These are phyloP conservation scores for Archivesica marissinica DNA, from an alignment of 1,140 invertebrate genomes.

Conservation along the genomic window DNA sequence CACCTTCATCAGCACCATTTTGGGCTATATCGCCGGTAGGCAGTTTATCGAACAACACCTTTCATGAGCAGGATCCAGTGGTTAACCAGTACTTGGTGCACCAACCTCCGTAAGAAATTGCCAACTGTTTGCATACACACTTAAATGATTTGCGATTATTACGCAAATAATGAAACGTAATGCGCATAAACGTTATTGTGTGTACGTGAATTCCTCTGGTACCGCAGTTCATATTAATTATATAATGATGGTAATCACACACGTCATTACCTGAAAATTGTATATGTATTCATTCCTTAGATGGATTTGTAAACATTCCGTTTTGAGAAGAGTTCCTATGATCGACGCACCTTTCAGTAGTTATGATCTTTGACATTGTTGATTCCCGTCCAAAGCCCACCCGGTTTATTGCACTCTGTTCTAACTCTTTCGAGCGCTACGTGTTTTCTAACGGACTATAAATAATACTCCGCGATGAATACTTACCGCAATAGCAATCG, in stretches of 20 bases:
- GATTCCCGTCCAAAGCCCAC: slow-evolving; percentile 35
- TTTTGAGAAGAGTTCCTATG: not conserved
- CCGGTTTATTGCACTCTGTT: slow-evolving; percentile 2
- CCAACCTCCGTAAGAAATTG: too few species aligned
- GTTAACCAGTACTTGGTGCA: too few species aligned
- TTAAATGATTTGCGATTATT: too few species aligned
- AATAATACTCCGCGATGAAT: slow-evolving; percentile 17
- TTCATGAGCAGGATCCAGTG: too few species aligned
- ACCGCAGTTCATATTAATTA: not conserved
- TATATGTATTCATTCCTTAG: slow-evolving; percentile 4
- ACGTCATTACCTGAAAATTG: not conserved
- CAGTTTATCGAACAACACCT: too few species aligned
- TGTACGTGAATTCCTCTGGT: not conserved
- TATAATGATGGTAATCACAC: not conserved
- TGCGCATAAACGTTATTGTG: not conserved
- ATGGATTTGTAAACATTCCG: slow-evolving; percentile 15
- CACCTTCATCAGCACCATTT: too few species aligned
- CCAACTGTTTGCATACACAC: too few species aligned
- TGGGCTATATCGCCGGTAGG: too few species aligned
- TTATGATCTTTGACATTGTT: slow-evolving; percentile 37
- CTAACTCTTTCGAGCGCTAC: not conserved
- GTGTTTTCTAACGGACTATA: slow-evolving; percentile 26
- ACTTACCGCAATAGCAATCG: slow-evolving; percentile 5
- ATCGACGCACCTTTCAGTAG: slow-evolving; percentile 17
- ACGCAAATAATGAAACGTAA: not conserved